These are phyloP conservation scores for Tenrec ecaudatus DNA, from an alignment of 2,113 vertebrate species.

Conservation along the genomic window DNA sequence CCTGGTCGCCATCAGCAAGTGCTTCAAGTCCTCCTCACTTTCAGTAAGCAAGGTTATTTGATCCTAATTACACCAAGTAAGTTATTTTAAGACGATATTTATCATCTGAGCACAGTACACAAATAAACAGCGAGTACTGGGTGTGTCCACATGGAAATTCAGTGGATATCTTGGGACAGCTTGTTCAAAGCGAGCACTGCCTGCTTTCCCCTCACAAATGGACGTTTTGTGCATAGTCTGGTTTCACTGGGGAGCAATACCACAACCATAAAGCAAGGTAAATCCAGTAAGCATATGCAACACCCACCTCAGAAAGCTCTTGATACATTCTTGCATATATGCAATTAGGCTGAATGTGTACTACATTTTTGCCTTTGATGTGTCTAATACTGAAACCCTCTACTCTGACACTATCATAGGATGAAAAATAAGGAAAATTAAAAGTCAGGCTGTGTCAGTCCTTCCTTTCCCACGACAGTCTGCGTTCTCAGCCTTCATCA, in stretches of 20 bases:
- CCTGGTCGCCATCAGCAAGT: too few relatives aligned
- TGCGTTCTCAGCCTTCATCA: neutral
- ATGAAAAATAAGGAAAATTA: neutral
- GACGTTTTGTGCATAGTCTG: neutral
- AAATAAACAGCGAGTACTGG: neutral
- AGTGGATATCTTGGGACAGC: neutral
- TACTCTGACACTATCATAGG: neutral
- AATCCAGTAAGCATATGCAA: neutral
- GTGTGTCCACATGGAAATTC: too few relatives aligned
- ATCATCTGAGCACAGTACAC: neutral
- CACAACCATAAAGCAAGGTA: neutral
- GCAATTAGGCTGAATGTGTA: neutral
- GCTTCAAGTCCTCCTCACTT: too few relatives aligned
- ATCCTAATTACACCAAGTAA: neutral
- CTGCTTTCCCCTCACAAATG: neutral
- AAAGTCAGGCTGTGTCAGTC: neutral
- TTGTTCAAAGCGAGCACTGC: neutral
- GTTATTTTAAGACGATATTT: neutral
- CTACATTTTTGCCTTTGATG: neutral
- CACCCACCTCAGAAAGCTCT: neutral
- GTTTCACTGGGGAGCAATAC: neutral
- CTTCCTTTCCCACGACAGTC: fast-evolving
- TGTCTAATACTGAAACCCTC: neutral
- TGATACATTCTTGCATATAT: neutral
- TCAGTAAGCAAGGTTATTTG: too few relatives aligned